Conservation (phyloP, 2,888 invertebrate species). For the Apotomis betuletana region DNA sequence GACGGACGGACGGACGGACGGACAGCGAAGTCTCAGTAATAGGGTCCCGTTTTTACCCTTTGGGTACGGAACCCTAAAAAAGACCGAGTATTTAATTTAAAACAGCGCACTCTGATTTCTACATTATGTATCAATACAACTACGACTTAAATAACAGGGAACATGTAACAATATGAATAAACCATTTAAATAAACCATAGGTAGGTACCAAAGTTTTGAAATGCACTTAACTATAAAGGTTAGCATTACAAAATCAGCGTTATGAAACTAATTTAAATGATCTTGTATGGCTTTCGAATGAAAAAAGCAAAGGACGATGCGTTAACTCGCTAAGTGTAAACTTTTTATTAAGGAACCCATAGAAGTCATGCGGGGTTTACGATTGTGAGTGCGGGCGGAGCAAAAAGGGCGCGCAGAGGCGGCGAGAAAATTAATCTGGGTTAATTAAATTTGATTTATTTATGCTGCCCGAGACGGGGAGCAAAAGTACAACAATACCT, state of each 20-base stretch:
- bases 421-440: slow-evolving; percentile 80
- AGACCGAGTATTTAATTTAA: no score
- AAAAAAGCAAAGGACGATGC: slow-evolving; percentile 62
- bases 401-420: slow-evolving; percentile 72
- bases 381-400: slow-evolving; percentile 63
- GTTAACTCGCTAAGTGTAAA: slow-evolving; percentile 76
- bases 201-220: neutral
- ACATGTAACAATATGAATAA: no score
- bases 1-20: no score
- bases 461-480: slow-evolving; percentile 68
- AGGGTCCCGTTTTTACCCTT: no score
- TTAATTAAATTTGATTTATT: slow-evolving; percentile 84
- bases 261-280: slow-evolving; percentile 66
- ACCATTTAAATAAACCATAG: no score
- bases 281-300: slow-evolving; percentile 63
- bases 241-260: slow-evolving; percentile 59
- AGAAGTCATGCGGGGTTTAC: slow-evolving; percentile 68
- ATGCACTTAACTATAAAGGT: neutral
- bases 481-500: slow-evolving; percentile 79
- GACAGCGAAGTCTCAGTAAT: no score
- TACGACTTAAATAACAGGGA: no score
- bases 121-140: no score
- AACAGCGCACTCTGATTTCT: no score
- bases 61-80: no score
- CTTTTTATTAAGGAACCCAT: slow-evolving; percentile 81